phyloP scores from a whole-genome alignment of 2,797 vertebrate genomes.

The Hypotaenidia okinawae region DNA sequence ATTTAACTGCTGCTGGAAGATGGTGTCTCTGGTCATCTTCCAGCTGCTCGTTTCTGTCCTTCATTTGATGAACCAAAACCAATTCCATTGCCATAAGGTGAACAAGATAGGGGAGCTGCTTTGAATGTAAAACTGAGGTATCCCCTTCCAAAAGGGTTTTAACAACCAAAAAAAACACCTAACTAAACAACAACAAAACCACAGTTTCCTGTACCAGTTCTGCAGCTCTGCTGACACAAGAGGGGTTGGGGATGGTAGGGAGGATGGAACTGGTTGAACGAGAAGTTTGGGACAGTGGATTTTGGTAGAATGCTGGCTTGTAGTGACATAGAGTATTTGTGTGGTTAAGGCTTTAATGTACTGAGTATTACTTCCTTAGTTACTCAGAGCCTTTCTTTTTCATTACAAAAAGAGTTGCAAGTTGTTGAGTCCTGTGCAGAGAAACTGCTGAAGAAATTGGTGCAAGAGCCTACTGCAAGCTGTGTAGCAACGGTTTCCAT shows the following conservation, averaged over 20 bases:
- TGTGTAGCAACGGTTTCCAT: not conserved
- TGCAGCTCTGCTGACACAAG: not conserved
- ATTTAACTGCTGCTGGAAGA: not conserved
- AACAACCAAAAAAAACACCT: not conserved
- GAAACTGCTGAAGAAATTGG: not conserved
- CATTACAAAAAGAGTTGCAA: not conserved
- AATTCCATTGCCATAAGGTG: not conserved
- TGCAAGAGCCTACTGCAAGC: not conserved
- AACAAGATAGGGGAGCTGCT: not conserved
- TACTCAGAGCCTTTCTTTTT: not conserved
- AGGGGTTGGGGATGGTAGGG: not conserved
- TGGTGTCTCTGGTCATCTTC: not conserved
- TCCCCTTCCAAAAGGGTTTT: not conserved
- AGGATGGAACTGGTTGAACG: not conserved
- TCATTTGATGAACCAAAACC: not conserved
- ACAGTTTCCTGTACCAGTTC: not conserved
- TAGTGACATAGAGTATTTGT: not conserved
- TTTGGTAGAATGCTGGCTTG: not conserved
- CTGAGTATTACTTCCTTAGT: not conserved
- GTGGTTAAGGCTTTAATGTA: not conserved
- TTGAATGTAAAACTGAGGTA: not conserved
- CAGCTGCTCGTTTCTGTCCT: not conserved
- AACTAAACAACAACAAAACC: not conserved
- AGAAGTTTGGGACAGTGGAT: not conserved
- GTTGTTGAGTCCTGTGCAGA: not conserved